Evolutionary conservation across 2,797 vertebrate species (phyloP), one percentile per base, ranked within the genome.

Genomic region (Telmatherina bonti): DNA sequence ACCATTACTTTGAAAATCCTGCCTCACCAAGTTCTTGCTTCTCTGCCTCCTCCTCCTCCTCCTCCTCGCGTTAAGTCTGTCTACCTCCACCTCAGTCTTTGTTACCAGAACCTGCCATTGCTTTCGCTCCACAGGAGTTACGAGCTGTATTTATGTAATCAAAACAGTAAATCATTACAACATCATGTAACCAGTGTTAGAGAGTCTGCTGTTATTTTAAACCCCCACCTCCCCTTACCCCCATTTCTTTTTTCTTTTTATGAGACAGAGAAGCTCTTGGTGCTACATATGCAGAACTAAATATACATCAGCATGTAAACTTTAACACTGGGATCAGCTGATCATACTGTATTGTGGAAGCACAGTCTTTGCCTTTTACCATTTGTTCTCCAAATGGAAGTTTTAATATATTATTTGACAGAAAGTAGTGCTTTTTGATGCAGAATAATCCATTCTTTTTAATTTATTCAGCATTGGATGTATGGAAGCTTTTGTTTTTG

Each of bases 81-180:
- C 89, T 88, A 89, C 91, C 88, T 92, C 89, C 79, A 67, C 61
- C 58, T 58, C 64, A 71, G 80, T 68, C 51, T 36, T 71, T 67
- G 22, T 79, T 30, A 67, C 54, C 54, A 33, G 66, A 85, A 49
- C 20, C 64, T 70, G 2, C n/a, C 49, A 54, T 36, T 58, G 30
- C 66, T 63, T 47, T 67, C 16, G 43, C 65, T 73, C 45, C 54
- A 31, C 52, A 29, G 70, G 71, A 59, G 68, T 80, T 76, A 72
- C 72, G 70, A 64, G 35, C 60, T 87, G 67, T 85, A 72, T 81
- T 79, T 74, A 70, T 84, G 72, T 73, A 65, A 80, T 78, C 55
- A 36, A 70, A 83, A 73, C 67, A 82, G 86, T 78, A 82, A 90
- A 84, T 81, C 59, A 55, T 73, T 75, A 33, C 72, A 65, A 33